Evolutionary conservation across 2,888 invertebrate species (phyloP), one percentile per base, ranked within the genome.

Genomic region (Orchesella flavescens): DNA sequence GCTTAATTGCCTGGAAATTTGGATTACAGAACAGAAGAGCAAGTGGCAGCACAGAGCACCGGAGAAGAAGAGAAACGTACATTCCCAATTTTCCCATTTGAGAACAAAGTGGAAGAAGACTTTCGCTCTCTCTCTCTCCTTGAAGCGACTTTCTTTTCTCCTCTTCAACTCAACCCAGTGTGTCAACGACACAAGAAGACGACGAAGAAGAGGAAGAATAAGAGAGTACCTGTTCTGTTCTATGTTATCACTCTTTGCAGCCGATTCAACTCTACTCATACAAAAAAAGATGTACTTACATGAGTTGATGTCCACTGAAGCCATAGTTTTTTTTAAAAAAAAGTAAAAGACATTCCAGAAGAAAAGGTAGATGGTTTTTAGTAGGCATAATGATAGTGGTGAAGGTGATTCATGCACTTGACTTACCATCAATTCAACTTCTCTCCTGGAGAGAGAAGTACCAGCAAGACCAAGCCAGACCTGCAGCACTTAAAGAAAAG

Each of bases 1-100:
- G 73, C 72, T 83, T 83, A 83, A 83, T 83, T 83, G 83, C 73
- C 66, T 78, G 78, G 83, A 83, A 83, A 83, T 78, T 68, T 71
- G 83, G 76, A 76, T 71, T 83, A 69, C 69, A 61, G 61, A 59
- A 69, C 61, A 44, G 55, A 59, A 43, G 24, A 13, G 46, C 46
- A 17, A 72, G 72, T 65, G 17, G 71, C 53, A 23, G 21, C 17
- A 53, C n/a, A 24, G 46, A 34, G 21, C 17, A 66, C 43, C 17
- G 21, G n/a, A 46, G 19, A 66, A n/a, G 17, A 44, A 19, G 61
- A 66, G 23, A 44, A 66, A 66, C 46, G 44, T 44, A 69, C 43
- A 53, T n/a, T n/a, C n/a, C n/a, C n/a, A n/a, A n/a, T n/a, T 21
- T 23, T 53, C 17, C 1, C 53, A 57, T 21, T 19, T 17, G 57